These are phyloP conservation scores for Sardinella longiceps DNA, from an alignment of 2,797 vertebrate genomes.

Conservation along the genomic window DNA sequence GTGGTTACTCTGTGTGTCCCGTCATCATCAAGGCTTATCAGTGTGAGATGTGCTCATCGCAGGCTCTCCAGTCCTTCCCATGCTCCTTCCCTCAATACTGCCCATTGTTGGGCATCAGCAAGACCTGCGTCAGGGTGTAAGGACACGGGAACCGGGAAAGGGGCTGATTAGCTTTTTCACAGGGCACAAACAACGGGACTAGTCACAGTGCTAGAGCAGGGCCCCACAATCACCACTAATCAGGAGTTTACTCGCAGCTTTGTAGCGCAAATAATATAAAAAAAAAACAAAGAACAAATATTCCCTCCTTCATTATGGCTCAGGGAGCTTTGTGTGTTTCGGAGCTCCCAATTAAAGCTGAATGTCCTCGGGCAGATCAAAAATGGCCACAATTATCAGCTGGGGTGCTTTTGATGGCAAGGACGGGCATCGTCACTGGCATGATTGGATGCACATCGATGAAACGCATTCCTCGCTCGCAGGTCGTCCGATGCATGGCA, in stretches of 20 bases:
- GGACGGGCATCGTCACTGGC: conserved; percentile 58
- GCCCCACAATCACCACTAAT: conserved; percentile 51
- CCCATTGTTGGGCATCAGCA: conserved; percentile 59
- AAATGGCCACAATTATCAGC: conserved; percentile 74
- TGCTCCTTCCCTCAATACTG: background rate
- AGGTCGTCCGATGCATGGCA: conserved; percentile 58
- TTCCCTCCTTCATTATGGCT: conserved; percentile 54
- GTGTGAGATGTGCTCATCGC: conserved; percentile 5
- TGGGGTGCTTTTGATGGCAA: conserved; percentile 66
- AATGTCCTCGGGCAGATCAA: conserved; percentile 65
- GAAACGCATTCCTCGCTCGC: conserved; percentile 45
- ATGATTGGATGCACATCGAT: conserved; percentile 62
- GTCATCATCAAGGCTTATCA: background rate
- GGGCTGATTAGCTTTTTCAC: conserved; percentile 51
- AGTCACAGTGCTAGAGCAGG: conserved; percentile 59
- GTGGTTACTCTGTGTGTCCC: background rate
- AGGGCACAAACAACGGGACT: conserved; percentile 61
- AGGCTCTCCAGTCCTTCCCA: background rate
- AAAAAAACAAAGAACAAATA: conserved; percentile 69
- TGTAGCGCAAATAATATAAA: conserved; percentile 52
- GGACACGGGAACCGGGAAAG: background rate
- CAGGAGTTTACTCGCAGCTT: conserved; percentile 54
- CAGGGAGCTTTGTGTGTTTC: conserved; percentile 61
- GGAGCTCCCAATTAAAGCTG: conserved; percentile 74
- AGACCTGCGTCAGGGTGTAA: conserved; percentile 32